phyloP scores from a whole-genome alignment of 2,797 vertebrate species.

The Tragelaphus oryx region DNA sequence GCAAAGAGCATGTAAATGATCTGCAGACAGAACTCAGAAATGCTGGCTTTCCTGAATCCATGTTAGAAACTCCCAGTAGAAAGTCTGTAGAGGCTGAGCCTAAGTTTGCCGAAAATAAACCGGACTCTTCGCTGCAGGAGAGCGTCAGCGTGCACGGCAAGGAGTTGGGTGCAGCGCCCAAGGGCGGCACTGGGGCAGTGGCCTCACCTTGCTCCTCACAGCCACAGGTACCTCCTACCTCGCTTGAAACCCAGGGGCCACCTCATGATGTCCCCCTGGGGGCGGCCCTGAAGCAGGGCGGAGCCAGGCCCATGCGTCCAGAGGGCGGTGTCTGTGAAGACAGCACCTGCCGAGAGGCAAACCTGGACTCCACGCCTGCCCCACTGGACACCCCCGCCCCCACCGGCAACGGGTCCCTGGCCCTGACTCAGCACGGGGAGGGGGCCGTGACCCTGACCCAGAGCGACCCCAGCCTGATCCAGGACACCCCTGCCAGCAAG shows the following conservation, averaged over 20 bases:
- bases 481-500: not conserved
- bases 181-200: slow-evolving; percentile 56
- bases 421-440: slow-evolving; percentile 49
- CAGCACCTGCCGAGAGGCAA: slow-evolving; percentile 67
- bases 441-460: slow-evolving; percentile 30
- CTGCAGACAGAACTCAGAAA: slow-evolving; percentile 74
- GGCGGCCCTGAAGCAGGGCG: slow-evolving; percentile 74
- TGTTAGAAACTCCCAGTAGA: slow-evolving; percentile 78
- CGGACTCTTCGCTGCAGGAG: slow-evolving; percentile 71
- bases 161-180: slow-evolving; percentile 75
- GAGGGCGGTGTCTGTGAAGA: slow-evolving; percentile 73
- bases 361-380: slow-evolving; percentile 72
- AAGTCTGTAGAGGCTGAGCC: slow-evolving; percentile 79
- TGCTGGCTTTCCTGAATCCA: slow-evolving; percentile 76
- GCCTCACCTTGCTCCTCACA: slow-evolving; percentile 72
- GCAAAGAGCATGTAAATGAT: slow-evolving; percentile 64
- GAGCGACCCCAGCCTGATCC: not conserved
- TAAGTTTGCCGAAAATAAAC: slow-evolving; percentile 63
- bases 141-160: slow-evolving; percentile 72
- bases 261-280: slow-evolving; percentile 70
- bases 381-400: not conserved
- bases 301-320: slow-evolving; percentile 71
- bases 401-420: slow-evolving; percentile 44
- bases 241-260: slow-evolving; percentile 75
- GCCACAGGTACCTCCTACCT: slow-evolving; percentile 83